Evolutionary conservation across 2,888 invertebrate genomes (phyloP).

Genomic region (Herminia tarsipennalis): DNA sequence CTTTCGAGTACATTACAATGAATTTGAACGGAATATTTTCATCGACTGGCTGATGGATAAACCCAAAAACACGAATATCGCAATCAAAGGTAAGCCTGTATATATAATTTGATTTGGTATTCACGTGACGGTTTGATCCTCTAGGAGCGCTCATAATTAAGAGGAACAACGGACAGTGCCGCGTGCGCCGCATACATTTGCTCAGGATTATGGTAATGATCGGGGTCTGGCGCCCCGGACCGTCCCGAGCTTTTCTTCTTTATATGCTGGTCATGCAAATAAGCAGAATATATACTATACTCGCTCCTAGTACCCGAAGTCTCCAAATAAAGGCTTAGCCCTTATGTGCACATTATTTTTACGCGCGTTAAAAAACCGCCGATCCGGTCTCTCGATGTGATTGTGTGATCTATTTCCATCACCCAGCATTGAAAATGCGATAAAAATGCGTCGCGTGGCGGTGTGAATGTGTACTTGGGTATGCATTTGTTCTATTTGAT

Average conservation of each 20-base stretch:
- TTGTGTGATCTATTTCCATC: too few relatives aligned
- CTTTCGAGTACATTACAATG: neutral
- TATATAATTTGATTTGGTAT: conserved; percentile 48
- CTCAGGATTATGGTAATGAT: conserved; percentile 58
- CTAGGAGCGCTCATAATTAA: conserved; percentile 60
- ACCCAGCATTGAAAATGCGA: too few relatives aligned
- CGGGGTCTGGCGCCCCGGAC: neutral
- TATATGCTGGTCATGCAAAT: conserved; percentile 1
- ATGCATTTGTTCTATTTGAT: too few relatives aligned
- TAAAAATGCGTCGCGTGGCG: too few relatives aligned
- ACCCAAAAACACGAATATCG: conserved; percentile 20
- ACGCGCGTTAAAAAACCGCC: too few relatives aligned
- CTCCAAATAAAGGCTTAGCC: too few relatives aligned
- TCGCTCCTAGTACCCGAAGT: too few relatives aligned
- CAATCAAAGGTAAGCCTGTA: conserved; percentile 19
- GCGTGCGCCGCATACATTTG: conserved; percentile 59
- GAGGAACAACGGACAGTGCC: conserved; percentile 48
- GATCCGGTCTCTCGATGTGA: too few relatives aligned
- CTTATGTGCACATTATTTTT: too few relatives aligned
- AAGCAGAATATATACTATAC: too few relatives aligned
- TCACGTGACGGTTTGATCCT: conserved; percentile 45
- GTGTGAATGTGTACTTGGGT: too few relatives aligned
- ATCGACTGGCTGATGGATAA: neutral
- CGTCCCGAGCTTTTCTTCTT: neutral
- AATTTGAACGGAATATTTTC: conserved; percentile 1